phyloP scores from a whole-genome alignment of 2,797 vertebrate genomes.

The Macroramphosus scolopax region DNA sequence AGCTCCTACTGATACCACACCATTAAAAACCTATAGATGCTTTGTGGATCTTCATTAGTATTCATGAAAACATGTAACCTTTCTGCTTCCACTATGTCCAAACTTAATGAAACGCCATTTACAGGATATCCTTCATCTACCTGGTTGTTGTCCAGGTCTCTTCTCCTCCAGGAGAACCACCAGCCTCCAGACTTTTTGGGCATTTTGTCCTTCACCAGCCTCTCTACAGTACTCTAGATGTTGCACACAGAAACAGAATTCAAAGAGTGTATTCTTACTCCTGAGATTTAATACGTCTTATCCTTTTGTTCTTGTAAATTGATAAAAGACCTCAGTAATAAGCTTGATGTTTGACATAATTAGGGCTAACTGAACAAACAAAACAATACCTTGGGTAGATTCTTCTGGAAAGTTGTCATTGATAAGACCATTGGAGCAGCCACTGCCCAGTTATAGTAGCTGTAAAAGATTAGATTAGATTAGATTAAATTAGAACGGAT shows the following conservation, averaged over 20 bases:
- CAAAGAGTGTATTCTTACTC: too few relatives aligned
- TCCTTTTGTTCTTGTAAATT: too few relatives aligned
- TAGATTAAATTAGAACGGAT: too few relatives aligned
- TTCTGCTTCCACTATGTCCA: background rate
- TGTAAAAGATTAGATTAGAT: conserved; percentile 44
- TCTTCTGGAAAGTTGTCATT: conserved; percentile 90
- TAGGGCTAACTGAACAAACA: too few relatives aligned
- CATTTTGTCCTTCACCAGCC: conserved; percentile 91
- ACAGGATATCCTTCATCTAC: conserved; percentile 53
- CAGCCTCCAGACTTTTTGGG: conserved; percentile 87
- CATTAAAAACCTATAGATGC: too few relatives aligned
- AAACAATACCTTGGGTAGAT: conserved; percentile 85
- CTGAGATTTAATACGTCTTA: too few relatives aligned
- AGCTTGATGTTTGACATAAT: too few relatives aligned
- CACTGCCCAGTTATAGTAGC: conserved; percentile 96
- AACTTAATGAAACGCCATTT: background rate
- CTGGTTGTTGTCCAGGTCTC: conserved; percentile 76
- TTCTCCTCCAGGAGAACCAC: conserved; percentile 94
- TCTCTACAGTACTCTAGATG: conserved; percentile 81
- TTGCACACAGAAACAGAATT: conserved; percentile 10
- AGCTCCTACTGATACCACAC: too few relatives aligned
- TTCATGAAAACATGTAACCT: too few relatives aligned
- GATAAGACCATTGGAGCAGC: conserved; percentile 94
- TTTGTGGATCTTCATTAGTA: too few relatives aligned
- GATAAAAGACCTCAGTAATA: too few relatives aligned